Evolutionary conservation across 2,797 vertebrate genomes (phyloP), one percentile per base, ranked within the genome.

Genomic region (Microcaecilia unicolor): DNA sequence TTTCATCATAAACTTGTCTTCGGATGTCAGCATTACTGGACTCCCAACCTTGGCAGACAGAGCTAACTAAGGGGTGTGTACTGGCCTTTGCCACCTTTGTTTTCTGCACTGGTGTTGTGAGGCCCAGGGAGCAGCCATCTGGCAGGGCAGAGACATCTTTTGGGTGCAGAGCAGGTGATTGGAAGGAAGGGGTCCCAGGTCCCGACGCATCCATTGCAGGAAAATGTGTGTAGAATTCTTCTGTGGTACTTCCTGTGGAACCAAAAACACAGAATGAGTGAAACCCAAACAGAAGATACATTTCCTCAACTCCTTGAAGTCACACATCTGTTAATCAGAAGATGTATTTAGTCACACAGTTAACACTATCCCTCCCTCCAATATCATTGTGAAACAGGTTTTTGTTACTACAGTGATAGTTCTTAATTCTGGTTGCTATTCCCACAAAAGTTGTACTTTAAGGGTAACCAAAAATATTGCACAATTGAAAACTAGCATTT

Each of bases 221-320:
- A 11, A 92, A 92, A 12, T 71, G 83, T 65, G 86, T 87, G 77
- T 85, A 93, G 81, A 90, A 89, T 50, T 96, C 90, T 60, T 85
- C 80, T 0, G 76, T 26, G 9, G 64, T 23, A 0, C 75, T 77
- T 47, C 92, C 92, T 93, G 73, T 3, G 10, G 57, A n/a, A n/a
- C n/a, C n/a, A n/a, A n/a, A n/a, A n/a, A n/a, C n/a, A n/a, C n/a
- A n/a, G n/a, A n/a, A n/a, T n/a, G n/a, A n/a, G n/a, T n/a, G n/a
- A n/a, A n/a, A n/a, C n/a, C n/a, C n/a, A n/a, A n/a, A n/a, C n/a
- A n/a, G n/a, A n/a, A n/a, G n/a, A n/a, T n/a, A n/a, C n/a, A n/a
- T n/a, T n/a, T n/a, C n/a, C n/a, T n/a, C n/a, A n/a, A n/a, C n/a
- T n/a, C n/a, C n/a, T n/a, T n/a, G n/a, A n/a, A n/a, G n/a, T n/a